Percentiles rank a stretch among this genome's conserved stretches.
Conservation (phyloP, 2,888 invertebrate genomes). For the Hirtodrosophila duncani region DNA sequence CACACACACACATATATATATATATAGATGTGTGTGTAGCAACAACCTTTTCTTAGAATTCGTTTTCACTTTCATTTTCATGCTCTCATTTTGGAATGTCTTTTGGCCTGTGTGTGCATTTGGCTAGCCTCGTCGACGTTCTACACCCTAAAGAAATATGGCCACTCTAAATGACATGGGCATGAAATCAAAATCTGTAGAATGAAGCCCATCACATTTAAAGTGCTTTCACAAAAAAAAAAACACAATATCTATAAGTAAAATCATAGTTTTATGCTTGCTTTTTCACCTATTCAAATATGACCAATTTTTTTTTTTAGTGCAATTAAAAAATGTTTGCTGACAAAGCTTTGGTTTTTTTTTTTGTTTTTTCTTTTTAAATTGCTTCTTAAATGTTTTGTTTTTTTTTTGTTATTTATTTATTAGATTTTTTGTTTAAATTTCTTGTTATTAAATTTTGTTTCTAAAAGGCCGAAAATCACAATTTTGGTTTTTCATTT, state of each 20-base stretch:
- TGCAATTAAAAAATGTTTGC: constrained; percentile 40
- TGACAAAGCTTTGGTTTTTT: constrained; percentile 32
- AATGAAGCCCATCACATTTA: constrained; percentile 67
- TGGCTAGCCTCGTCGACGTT: no score
- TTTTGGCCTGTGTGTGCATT: no score
- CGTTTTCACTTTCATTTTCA: no score
- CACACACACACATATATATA: no score
- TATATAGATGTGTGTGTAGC: no score
- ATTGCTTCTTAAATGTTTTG: constrained; percentile 22
- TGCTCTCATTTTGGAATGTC: no score
- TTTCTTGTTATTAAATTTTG: constrained; percentile 57
- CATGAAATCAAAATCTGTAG: no score
- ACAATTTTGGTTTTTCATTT: constrained; percentile 74
- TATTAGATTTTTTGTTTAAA: constrained; percentile 9
- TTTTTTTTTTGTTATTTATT: constrained; percentile 39
- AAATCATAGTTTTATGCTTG: neutral
- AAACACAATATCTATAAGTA: constrained; percentile 12
- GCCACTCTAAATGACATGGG: no score
- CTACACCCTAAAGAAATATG: no score
- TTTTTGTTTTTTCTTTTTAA: constrained; percentile 6
- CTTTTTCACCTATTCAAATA: neutral
- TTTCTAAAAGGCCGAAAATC: constrained; percentile 77
- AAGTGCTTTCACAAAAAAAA: constrained; percentile 54
- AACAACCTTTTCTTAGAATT: no score
- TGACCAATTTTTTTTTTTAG: constrained; percentile 10